phyloP scores from a whole-genome alignment of 2,797 vertebrate genomes.

The Crypturellus tataupa region DNA sequence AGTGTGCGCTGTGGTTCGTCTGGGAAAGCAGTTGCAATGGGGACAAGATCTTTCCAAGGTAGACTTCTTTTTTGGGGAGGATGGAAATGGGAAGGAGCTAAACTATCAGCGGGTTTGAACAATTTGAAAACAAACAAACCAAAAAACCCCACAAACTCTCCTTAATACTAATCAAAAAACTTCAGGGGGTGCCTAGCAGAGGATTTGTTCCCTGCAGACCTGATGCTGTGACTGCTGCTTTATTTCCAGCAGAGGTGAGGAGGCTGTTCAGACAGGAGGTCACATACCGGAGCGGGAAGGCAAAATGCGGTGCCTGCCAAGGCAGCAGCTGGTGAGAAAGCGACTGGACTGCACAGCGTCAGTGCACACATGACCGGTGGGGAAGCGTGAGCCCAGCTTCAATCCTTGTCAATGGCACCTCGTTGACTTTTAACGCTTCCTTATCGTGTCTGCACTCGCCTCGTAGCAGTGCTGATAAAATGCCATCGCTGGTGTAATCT shows the following conservation, averaged over 20 bases:
- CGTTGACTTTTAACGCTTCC: slow-evolving; percentile 79
- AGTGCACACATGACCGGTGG: slow-evolving; percentile 8
- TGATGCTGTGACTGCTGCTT: background rate
- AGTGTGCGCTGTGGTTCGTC: accelerated
- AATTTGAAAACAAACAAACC: background rate
- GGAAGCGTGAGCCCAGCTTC: slow-evolving; percentile 36
- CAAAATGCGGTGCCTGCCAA: background rate
- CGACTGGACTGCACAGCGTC: slow-evolving; percentile 35
- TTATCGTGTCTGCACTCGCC: slow-evolving; percentile 69
- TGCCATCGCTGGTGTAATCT: slow-evolving; percentile 40
- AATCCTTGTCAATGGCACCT: slow-evolving; percentile 73
- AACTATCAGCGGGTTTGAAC: background rate
- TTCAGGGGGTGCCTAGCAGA: accelerated
- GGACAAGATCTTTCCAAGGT: background rate
- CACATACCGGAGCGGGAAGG: background rate
- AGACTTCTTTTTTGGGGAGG: background rate
- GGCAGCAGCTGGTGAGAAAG: slow-evolving; percentile 24
- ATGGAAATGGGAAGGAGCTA: background rate
- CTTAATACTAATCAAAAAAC: background rate
- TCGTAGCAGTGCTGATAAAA: slow-evolving; percentile 71
- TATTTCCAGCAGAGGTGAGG: background rate
- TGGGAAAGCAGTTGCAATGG: background rate
- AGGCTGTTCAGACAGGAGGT: background rate
- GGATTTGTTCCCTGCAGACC: background rate
- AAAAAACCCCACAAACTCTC: too few relatives aligned